phyloP scores from a whole-genome alignment of 2,113 vertebrate genomes.

The Sminthopsis crassicaudata region DNA sequence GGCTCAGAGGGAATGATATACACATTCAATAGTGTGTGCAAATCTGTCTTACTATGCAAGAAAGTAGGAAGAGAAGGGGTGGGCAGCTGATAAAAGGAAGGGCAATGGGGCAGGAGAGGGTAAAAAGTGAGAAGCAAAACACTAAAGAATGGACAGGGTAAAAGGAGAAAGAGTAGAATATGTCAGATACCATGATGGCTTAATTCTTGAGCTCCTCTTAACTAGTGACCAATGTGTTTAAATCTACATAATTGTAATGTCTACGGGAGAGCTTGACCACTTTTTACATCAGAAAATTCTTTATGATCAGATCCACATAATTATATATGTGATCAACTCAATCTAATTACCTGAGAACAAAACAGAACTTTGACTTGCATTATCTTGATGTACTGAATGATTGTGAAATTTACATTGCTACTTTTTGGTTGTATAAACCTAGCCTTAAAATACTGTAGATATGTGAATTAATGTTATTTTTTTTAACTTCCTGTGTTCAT shows the following conservation, averaged over 20 bases:
- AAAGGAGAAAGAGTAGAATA: not conserved
- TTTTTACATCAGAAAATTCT: slow-evolving; percentile 31
- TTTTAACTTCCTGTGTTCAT: not conserved
- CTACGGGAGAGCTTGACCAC: not conserved
- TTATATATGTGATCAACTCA: slow-evolving; percentile 36
- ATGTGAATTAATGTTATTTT: not conserved
- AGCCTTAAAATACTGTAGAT: not conserved
- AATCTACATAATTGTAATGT: not conserved
- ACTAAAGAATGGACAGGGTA: no score
- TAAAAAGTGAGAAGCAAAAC: no score
- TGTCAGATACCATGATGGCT: slow-evolving; percentile 14
- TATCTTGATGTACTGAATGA: not conserved
- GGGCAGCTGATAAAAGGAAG: no score
- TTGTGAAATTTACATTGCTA: not conserved
- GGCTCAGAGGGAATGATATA: no score
- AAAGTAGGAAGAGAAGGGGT: no score
- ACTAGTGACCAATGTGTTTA: not conserved
- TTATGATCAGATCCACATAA: slow-evolving; percentile 20
- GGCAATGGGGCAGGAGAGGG: no score
- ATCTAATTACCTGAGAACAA: slow-evolving; percentile 29
- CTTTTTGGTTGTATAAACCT: not conserved
- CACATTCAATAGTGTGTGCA: no score
- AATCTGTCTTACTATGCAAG: no score
- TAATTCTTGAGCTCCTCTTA: slow-evolving; percentile 1
- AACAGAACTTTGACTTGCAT: slow-evolving; percentile 35